Evolutionary conservation across 2,888 invertebrate species (phyloP).

Genomic region (Ophion ventricosus): DNA sequence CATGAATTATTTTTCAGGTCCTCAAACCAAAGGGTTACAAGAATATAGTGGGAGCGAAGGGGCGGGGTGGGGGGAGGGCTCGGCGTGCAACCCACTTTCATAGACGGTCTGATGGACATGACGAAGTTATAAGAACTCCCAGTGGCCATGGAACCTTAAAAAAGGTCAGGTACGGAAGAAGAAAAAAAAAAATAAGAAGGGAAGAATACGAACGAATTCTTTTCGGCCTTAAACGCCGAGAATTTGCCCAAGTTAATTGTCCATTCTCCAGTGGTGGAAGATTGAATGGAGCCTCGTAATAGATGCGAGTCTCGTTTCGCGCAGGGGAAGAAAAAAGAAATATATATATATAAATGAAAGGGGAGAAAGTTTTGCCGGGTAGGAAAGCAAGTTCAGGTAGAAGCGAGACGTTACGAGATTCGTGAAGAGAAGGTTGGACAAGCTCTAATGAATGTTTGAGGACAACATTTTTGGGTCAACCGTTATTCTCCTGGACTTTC

Average conservation of each 20-base stretch:
- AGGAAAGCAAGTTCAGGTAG: slow-evolving; percentile 46
- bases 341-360: slow-evolving; percentile 5
- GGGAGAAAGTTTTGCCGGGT: slow-evolving; percentile 40
- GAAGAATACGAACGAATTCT: slow-evolving; percentile 6
- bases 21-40: neutral
- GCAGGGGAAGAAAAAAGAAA: slow-evolving; percentile 1
- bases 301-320: slow-evolving; percentile 51
- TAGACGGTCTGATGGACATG: neutral
- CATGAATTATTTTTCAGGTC: neutral
- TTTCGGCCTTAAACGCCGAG: slow-evolving; percentile 1
- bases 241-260: slow-evolving; percentile 60
- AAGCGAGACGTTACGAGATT: slow-evolving; percentile 36
- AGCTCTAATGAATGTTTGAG: slow-evolving; percentile 53
- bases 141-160: neutral
- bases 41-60: neutral
- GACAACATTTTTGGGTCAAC: slow-evolving; percentile 29
- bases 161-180: slow-evolving; percentile 16
- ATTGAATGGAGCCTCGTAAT: slow-evolving; percentile 60
- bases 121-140: slow-evolving; percentile 10
- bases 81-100: neutral
- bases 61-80: neutral
- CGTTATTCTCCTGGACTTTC: slow-evolving; percentile 33
- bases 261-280: slow-evolving; percentile 52
- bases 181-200: slow-evolving; percentile 25
- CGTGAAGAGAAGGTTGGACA: slow-evolving; percentile 6